Conservation (phyloP, 2,888 invertebrate genomes). For the Stenurella melanura region DNA sequence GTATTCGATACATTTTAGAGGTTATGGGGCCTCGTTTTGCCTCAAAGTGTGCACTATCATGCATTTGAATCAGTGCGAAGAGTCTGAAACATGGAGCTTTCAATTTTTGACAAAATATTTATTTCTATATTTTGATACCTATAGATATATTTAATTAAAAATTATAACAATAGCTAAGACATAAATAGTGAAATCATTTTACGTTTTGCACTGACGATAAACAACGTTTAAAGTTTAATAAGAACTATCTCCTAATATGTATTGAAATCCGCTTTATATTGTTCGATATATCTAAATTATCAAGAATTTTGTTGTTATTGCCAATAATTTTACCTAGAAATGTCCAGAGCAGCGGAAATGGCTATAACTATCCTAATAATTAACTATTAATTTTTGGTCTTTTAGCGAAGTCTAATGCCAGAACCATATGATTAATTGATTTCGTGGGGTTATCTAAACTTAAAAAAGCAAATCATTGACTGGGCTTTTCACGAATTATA, state of each 20-base stretch:
- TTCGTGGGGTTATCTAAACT: background rate
- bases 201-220: no score
- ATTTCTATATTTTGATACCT: no score
- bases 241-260: no score
- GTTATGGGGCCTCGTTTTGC: constrained; percentile 21
- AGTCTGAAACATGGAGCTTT: constrained; percentile 2
- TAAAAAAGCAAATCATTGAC: background rate
- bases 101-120: background rate
- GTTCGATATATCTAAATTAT: no score
- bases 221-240: no score
- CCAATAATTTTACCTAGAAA: no score
- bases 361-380: background rate
- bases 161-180: no score
- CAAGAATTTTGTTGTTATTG: no score
- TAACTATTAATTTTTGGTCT: no score
- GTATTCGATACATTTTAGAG: constrained; percentile 1
- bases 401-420: background rate
- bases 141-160: no score
- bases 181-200: no score
- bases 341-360: background rate
- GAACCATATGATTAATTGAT: background rate
- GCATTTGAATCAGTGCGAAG: constrained; percentile 6
- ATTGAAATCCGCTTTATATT: no score
- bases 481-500: background rate
- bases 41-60: constrained; percentile 22